Conservation (phyloP, 30 jellyfish, hydroid and myxozoan species). For the Rhopilema esculentum region DNA sequence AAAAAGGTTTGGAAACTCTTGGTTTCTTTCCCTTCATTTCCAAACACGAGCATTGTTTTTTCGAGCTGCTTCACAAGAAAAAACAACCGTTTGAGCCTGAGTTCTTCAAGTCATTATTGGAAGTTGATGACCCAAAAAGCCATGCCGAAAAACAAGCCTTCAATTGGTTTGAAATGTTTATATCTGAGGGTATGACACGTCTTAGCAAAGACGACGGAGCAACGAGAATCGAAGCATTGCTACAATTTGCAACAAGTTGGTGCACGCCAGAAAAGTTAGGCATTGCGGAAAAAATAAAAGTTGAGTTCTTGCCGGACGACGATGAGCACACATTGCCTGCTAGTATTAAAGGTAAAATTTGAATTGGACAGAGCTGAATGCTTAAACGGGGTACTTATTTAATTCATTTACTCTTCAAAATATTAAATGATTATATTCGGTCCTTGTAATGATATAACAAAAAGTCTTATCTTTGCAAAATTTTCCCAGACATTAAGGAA, state of each 20-base stretch:
- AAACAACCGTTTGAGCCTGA: constrained; percentile 2
- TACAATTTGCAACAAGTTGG: constrained; percentile 40
- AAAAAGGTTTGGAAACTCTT: constrained; percentile 14
- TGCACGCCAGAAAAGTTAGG: neutral
- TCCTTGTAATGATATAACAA: neutral
- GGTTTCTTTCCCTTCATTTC: constrained; percentile 36
- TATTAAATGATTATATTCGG: neutral
- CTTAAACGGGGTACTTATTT: neutral
- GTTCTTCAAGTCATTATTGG: constrained; percentile 4
- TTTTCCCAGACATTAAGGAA: neutral
- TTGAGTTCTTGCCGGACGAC: constrained; percentile 33
- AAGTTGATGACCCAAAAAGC: neutral
- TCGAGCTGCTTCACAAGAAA: neutral
- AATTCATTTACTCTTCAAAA: neutral
- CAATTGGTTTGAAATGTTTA: constrained; percentile 6
- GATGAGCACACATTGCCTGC: constrained; percentile 37
- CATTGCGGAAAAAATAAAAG: neutral
- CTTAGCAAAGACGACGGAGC: neutral
- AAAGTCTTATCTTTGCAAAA: neutral
- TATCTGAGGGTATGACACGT: neutral
- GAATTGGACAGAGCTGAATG: neutral
- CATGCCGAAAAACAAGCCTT: constrained; percentile 35
- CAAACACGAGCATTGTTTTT: constrained; percentile 9
- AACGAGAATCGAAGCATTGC: constrained; percentile 1
- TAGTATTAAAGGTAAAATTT: neutral